phyloP scores from a whole-genome alignment of 2,113 vertebrate species.

The Heliornis fulica region DNA sequence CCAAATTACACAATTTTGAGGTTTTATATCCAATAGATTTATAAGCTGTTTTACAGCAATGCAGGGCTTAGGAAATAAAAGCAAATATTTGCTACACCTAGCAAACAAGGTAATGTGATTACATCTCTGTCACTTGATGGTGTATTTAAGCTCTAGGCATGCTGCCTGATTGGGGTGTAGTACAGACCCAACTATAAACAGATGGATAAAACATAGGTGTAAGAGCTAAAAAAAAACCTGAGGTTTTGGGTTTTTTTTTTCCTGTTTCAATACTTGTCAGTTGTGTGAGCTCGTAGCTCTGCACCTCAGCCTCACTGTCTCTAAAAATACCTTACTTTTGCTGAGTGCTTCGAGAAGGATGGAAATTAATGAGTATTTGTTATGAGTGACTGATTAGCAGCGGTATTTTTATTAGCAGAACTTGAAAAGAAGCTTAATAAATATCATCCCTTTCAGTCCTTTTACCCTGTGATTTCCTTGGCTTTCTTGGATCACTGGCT shows the following conservation, averaged over 20 bases:
- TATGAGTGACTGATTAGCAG: neutral
- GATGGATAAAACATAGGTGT: neutral
- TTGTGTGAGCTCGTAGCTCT: neutral
- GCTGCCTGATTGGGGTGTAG: neutral
- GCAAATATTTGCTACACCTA: neutral
- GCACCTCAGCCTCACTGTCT: neutral
- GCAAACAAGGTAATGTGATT: neutral
- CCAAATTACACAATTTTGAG: neutral
- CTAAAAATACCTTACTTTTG: neutral
- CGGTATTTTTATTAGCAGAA: neutral
- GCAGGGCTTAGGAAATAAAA: neutral
- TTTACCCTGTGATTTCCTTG: neutral
- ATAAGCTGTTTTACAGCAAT: neutral
- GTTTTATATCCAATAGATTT: neutral
- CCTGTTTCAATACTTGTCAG: neutral
- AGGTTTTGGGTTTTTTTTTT: neutral
- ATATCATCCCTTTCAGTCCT: neutral
- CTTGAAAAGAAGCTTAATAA: conserved; percentile 23
- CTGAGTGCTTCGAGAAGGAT: neutral
- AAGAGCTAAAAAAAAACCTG: neutral
- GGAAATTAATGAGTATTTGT: conserved; percentile 40
- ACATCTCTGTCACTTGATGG: neutral
- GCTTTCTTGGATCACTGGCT: conserved; percentile 4
- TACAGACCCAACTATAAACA: neutral
- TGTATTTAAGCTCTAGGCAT: neutral